These are phyloP conservation scores for Caretta caretta DNA, from an alignment of 2,113 vertebrate species.

Conservation along the genomic window DNA sequence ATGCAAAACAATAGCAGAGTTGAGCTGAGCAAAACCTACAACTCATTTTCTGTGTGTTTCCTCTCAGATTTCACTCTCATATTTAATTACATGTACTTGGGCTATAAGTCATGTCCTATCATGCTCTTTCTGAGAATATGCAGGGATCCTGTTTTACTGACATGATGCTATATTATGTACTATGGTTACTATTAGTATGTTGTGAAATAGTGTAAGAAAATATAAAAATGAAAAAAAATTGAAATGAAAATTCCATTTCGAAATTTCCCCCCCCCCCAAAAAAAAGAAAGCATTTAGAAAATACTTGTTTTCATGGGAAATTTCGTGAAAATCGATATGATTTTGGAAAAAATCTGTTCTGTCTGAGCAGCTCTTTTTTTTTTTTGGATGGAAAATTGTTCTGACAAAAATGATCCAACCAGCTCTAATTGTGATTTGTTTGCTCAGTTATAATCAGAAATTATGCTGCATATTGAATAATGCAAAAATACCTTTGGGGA, in stretches of 20 bases:
- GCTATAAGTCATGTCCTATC: background rate
- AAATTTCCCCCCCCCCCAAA: too few species aligned
- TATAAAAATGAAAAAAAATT: background rate
- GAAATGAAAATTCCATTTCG: background rate
- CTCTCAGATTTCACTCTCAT: background rate
- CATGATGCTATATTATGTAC: too few species aligned
- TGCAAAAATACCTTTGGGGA: background rate
- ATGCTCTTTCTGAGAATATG: background rate
- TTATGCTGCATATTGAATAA: background rate
- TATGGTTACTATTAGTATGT: too few species aligned
- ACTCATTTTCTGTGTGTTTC: background rate
- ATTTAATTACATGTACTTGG: background rate
- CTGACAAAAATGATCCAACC: background rate
- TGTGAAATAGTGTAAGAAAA: background rate
- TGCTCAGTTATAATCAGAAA: background rate
- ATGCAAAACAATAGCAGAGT: too few species aligned
- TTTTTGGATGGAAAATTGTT: background rate
- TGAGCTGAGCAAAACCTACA: accelerated
- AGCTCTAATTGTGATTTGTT: background rate
- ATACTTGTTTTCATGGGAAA: background rate
- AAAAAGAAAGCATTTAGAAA: background rate
- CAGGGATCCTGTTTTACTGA: too few species aligned
- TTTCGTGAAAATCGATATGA: background rate
- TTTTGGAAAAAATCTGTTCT: background rate
- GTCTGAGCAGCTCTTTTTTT: background rate